Base-by-base conservation (phyloP, 1,140 invertebrate species). In the Cheumatopsyche charites region DNA sequence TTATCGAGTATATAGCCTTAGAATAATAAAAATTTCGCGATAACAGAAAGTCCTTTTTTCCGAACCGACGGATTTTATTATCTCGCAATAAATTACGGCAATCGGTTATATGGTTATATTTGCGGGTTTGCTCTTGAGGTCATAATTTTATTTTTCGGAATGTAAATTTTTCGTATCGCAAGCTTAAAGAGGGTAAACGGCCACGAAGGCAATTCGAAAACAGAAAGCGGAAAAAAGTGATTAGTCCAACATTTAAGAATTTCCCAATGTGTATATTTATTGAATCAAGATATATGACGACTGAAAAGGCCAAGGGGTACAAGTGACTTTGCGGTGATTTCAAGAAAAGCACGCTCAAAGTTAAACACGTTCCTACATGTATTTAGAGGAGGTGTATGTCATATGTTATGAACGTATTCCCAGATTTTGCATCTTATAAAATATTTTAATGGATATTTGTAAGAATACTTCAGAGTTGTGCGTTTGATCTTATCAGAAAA, bases 21-120 rank as follows among this genome's bases (percentile, higher is more conserved):
- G 55, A n/a, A n/a, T n/a, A 41, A 68, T 55, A 63, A 63, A 42
- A 43, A 63, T 43, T 49, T 19, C 41, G 7, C 13, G 29, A 55
- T 68, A 26, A 15, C 11, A 2, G 2, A 36, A 23, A 36, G 29
- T 63, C 45, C 45, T 66, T 58, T 26, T 47, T 19, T 26, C 55
- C 55, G 6, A 19, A 58, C 42, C 47, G 23, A 55, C 47, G 49
- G 66, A 55, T 68, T 68, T 68, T 55, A 52, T 68, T 68, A 68
- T 68, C 41, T 47, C 29, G 66, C 47, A 26, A 68, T 68, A 68
- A 68, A 68, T 68, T 68, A 55, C 25, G 36, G 25, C 45, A 29
- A 11, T 9, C 13, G 23, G 4, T 4, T 47, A 47, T 47, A 47
- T 58, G 55, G 66, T 68, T 45, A 2, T 55, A 17, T 36, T 55